Percentiles rank a stretch among this genome's conserved stretches.
Evolutionary conservation across 2,113 vertebrate genomes (phyloP).

Genomic region (Patagioenas fasciata): DNA sequence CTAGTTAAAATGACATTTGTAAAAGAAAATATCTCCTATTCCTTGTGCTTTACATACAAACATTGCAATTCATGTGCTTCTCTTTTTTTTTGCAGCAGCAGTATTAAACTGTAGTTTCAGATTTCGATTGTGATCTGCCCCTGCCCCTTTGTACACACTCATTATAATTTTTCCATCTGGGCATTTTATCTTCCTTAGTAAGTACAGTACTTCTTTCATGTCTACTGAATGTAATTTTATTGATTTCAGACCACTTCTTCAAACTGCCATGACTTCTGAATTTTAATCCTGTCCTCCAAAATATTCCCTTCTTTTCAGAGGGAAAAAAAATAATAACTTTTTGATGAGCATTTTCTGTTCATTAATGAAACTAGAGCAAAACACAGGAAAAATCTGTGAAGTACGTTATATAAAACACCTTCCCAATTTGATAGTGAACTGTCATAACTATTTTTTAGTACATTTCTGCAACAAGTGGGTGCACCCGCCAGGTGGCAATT

Average conservation of each 20-base stretch:
- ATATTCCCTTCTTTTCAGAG: neutral
- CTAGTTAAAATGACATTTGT: neutral
- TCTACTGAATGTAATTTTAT: neutral
- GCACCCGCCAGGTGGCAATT: conserved; percentile 36
- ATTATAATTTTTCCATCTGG: neutral
- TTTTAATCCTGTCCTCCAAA: neutral
- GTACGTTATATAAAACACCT: neutral
- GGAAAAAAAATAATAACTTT: neutral
- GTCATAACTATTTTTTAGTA: neutral
- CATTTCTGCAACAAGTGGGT: conserved; percentile 16
- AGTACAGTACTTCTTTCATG: neutral
- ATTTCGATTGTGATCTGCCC: neutral
- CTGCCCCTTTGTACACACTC: neutral
- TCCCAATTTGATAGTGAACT: neutral
- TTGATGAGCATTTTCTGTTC: neutral
- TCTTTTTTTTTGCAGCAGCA: neutral
- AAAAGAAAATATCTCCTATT: neutral
- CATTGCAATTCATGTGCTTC: neutral
- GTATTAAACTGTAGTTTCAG: neutral
- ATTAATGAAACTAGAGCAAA: neutral
- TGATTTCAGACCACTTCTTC: neutral
- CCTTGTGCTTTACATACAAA: neutral
- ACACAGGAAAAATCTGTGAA: neutral
- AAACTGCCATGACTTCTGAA: neutral
- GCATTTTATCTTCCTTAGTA: neutral